A percentile compares a stretch with the other conserved stretches of the same genome.
Conservation (phyloP, 2,113 vertebrate genomes). For the Paramisgurnus dabryanus region DNA sequence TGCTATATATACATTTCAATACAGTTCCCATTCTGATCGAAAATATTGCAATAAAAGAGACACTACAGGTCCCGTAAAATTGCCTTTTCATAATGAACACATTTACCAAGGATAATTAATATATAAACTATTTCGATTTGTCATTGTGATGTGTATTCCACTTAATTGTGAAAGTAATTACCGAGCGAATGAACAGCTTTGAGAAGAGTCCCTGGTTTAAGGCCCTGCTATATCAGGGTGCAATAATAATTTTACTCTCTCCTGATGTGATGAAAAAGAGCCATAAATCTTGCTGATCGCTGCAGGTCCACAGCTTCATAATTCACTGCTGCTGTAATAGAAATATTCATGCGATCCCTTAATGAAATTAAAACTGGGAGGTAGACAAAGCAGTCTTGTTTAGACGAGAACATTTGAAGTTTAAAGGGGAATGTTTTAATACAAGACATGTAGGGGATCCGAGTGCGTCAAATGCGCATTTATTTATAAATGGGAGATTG, state of each 20-base stretch:
- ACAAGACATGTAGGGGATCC: neutral
- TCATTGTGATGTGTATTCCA: slow-evolving; percentile 99
- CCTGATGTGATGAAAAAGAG: slow-evolving; percentile 97
- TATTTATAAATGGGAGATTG: neutral
- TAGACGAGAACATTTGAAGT: neutral
- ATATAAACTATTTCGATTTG: slow-evolving; percentile 97
- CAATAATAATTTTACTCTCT: slow-evolving; percentile 95
- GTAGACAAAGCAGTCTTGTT: slow-evolving; percentile 61
- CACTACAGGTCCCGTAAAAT: slow-evolving; percentile 84
- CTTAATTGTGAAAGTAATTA: slow-evolving; percentile 99
- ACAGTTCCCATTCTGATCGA: slow-evolving; percentile 59
- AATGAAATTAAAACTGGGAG: slow-evolving; percentile 97
- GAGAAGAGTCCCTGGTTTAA: slow-evolving; percentile 88
- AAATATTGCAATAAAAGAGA: slow-evolving; percentile 86
- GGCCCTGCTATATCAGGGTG: slow-evolving; percentile 88
- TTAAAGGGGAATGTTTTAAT: neutral
- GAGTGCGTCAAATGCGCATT: too few relatives aligned
- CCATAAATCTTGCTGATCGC: slow-evolving; percentile 97
- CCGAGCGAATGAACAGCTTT: slow-evolving; percentile 95
- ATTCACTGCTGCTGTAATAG: slow-evolving; percentile 99
- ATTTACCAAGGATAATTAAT: slow-evolving; percentile 94
- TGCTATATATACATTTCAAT: slow-evolving; percentile 49
- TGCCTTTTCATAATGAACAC: slow-evolving; percentile 97
- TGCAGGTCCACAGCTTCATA: slow-evolving; percentile 98
- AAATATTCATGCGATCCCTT: slow-evolving; percentile 97